Conservation (phyloP, 2,888 invertebrate species). For the Stenchaetothrips biformis region DNA sequence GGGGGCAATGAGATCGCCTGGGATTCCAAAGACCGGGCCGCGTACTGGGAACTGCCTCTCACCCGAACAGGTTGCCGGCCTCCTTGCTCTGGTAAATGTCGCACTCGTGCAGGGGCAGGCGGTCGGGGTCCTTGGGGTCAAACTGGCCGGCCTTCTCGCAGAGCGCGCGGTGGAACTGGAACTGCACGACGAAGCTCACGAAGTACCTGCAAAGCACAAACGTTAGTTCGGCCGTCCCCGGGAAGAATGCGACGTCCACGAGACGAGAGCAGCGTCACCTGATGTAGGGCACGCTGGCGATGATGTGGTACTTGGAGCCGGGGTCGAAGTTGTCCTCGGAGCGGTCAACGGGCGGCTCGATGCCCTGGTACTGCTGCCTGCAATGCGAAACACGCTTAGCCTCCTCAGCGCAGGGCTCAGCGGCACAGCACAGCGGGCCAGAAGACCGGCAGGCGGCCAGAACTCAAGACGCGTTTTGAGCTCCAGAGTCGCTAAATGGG, state of each 20-base stretch:
- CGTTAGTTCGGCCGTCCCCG: too few species aligned
- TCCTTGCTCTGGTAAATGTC: conserved; percentile 75
- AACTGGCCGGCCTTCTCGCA: conserved; percentile 76
- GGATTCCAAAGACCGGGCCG: not conserved
- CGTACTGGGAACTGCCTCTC: conserved; percentile 22
- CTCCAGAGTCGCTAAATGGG: too few species aligned
- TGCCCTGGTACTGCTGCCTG: conserved; percentile 58
- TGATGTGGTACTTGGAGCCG: conserved; percentile 69
- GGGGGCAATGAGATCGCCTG: not conserved
- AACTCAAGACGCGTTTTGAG: too few species aligned
- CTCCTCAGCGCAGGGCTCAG: not conserved
- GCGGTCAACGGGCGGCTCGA: conserved; percentile 61
- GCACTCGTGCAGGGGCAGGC: conserved; percentile 72
- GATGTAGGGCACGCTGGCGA: conserved; percentile 64
- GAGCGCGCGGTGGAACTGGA: conserved; percentile 74
- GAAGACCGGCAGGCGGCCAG: too few species aligned
- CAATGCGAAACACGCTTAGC: conserved; percentile 25
- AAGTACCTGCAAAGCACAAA: conserved; percentile 47
- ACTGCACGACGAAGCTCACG: conserved; percentile 68
- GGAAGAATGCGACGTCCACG: not conserved
- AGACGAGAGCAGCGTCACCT: conserved; percentile 51
- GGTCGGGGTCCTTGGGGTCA: conserved; percentile 57
- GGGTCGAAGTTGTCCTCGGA: conserved; percentile 68
- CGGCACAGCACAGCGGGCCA: not conserved
- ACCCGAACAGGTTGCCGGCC: conserved; percentile 59